A percentile compares a stretch with the other conserved stretches of the same genome.
phyloP scores from a whole-genome alignment of 2,888 invertebrate species.

The Agriopis leucophaearia region DNA sequence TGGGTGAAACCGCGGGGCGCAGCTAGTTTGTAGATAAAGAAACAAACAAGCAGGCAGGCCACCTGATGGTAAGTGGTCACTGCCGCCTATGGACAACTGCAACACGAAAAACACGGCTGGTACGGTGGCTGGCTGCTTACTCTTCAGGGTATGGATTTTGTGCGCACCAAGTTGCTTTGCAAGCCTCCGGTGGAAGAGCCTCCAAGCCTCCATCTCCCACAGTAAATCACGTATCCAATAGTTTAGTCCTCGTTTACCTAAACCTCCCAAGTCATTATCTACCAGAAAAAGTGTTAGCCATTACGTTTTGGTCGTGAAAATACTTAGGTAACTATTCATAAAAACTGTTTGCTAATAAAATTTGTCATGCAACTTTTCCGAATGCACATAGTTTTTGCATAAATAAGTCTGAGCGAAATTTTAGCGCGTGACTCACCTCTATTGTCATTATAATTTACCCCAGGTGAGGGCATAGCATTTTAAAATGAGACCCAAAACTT shows the following conservation, averaged over 20 bases:
- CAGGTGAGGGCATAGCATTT: slow-evolving; percentile 67
- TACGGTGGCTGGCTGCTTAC: too few species aligned
- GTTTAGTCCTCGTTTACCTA: background rate
- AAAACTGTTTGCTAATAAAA: slow-evolving; percentile 42
- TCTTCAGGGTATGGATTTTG: too few species aligned
- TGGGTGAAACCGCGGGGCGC: too few species aligned
- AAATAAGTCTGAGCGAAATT: slow-evolving; percentile 69
- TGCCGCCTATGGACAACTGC: too few species aligned
- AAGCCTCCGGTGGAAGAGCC: too few species aligned
- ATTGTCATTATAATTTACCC: slow-evolving; percentile 80
- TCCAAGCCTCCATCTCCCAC: too few species aligned
- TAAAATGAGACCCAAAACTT: slow-evolving; percentile 80
- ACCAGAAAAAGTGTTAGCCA: slow-evolving; percentile 32
- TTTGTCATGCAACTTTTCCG: slow-evolving; percentile 35
- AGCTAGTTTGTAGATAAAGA: too few species aligned
- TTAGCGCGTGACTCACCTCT: slow-evolving; percentile 68
- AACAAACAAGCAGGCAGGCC: too few species aligned
- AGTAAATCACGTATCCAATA: background rate
- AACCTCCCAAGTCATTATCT: background rate
- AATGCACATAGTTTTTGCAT: slow-evolving; percentile 56
- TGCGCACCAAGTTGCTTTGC: too few species aligned
- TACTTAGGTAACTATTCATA: slow-evolving; percentile 42
- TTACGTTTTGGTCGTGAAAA: slow-evolving; percentile 45
- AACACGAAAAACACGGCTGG: too few species aligned
- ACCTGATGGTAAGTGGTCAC: too few species aligned